phyloP scores from a whole-genome alignment of 2,113 vertebrate species.

The Rhineura floridana region DNA sequence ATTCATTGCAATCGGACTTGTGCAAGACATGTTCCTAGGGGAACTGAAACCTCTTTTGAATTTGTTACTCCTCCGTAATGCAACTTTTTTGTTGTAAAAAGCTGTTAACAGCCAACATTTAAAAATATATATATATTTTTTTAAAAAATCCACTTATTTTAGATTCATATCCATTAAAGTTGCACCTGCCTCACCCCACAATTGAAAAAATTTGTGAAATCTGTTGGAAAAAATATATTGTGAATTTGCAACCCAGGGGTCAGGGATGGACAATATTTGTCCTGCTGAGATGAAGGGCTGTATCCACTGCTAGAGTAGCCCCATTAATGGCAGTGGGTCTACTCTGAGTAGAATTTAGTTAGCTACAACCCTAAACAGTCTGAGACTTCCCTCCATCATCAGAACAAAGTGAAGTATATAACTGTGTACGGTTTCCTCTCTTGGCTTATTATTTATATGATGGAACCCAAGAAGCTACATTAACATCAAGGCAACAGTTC shows the following conservation, averaged over 20 bases:
- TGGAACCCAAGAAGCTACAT: background rate
- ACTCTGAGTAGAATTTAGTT: no score
- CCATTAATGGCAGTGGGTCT: no score
- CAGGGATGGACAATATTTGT: background rate
- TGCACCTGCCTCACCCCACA: background rate
- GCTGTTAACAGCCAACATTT: background rate
- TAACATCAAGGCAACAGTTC: background rate
- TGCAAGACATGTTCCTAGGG: no score
- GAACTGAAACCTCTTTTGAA: background rate
- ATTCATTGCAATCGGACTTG: background rate
- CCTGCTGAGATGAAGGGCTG: no score
- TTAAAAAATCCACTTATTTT: no score
- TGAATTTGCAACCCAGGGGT: background rate
- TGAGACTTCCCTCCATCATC: background rate
- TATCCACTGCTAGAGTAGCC: no score
- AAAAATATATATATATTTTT: no score
- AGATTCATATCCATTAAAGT: background rate
- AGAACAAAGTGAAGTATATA: background rate
- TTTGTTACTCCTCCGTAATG: background rate
- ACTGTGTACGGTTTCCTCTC: no score
- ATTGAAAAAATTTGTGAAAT: no score
- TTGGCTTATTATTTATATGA: no score
- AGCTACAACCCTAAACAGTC: no score
- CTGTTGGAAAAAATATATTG: background rate
- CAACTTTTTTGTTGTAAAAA: background rate